These are phyloP conservation scores for Oryctolagus cuniculus DNA, from an alignment of 2,113 vertebrate genomes.

Conservation along the genomic window DNA sequence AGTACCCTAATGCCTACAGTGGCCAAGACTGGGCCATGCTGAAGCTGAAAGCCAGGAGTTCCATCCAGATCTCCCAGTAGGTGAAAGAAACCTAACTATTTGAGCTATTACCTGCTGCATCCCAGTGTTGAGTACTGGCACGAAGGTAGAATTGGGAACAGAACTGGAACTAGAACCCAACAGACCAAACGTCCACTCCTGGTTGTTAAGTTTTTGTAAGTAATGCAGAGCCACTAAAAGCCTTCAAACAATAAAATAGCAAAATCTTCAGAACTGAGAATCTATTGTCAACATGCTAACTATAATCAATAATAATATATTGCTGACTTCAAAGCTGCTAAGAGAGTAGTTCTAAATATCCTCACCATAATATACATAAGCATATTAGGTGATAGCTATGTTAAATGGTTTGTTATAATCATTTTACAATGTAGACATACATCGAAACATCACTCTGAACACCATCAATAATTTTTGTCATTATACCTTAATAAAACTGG, in stretches of 20 bases:
- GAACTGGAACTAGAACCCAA: too few relatives aligned
- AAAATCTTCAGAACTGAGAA: background rate
- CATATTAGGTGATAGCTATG: background rate
- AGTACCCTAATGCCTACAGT: too few relatives aligned
- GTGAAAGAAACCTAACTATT: too few relatives aligned
- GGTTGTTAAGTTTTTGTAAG: background rate
- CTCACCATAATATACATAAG: background rate
- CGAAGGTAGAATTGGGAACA: too few relatives aligned
- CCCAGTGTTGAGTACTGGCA: too few relatives aligned
- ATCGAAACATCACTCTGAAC: background rate
- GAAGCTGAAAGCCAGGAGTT: too few relatives aligned
- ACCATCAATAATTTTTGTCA: background rate
- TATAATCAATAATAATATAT: background rate
- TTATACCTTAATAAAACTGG: background rate
- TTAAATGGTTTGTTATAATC: background rate
- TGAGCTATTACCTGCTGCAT: too few relatives aligned
- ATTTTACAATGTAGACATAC: background rate
- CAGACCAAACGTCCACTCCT: too few relatives aligned
- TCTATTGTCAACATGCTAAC: background rate
- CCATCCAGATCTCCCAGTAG: too few relatives aligned
- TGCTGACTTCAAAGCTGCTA: background rate
- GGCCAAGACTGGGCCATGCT: too few relatives aligned
- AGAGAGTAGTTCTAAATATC: background rate
- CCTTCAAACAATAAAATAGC: slow-evolving; percentile 10
- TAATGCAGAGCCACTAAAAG: background rate